Percentiles rank a stretch among this genome's conserved stretches.
Evolutionary conservation across 2,113 vertebrate species (phyloP).

Genomic region (Hucho hucho): DNA sequence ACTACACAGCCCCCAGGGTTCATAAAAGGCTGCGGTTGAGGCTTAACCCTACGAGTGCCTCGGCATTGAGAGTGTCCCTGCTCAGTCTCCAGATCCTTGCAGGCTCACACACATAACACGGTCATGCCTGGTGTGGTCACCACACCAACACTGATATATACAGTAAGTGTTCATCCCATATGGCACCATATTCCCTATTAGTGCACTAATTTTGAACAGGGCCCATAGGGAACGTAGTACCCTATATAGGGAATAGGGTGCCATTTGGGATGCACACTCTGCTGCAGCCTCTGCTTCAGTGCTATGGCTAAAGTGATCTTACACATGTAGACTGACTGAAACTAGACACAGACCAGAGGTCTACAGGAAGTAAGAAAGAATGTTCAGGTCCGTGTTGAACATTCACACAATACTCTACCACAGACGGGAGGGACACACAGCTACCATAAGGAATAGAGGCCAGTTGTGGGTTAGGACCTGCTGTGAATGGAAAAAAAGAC

Average conservation of each 20-base stretch:
- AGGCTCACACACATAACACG: slow-evolving; percentile 1
- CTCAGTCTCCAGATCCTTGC: slow-evolving; percentile 1
- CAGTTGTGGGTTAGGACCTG: background rate
- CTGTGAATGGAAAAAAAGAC: slow-evolving; percentile 12
- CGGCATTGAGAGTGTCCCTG: slow-evolving; percentile 10
- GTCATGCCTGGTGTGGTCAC: background rate
- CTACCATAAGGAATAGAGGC: background rate
- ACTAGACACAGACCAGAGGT: background rate
- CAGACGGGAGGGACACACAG: background rate
- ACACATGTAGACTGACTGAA: background rate
- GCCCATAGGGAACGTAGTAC: no score
- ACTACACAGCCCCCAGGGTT: slow-evolving; percentile 21
- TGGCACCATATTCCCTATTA: no score
- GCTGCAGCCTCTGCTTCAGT: background rate
- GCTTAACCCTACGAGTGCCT: slow-evolving; percentile 31
- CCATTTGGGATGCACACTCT: background rate
- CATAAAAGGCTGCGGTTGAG: slow-evolving; percentile 33
- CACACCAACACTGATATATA: background rate
- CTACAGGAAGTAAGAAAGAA: slow-evolving; percentile 4
- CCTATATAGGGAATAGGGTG: no score
- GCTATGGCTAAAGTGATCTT: background rate
- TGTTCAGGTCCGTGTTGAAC: background rate
- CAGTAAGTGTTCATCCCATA: no score
- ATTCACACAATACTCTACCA: background rate
- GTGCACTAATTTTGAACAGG: no score